Evolutionary conservation across 30 jellyfish, hydroid and myxozoan species (phyloP).

Genomic region (Hydractinia symbiolongicarpus): DNA sequence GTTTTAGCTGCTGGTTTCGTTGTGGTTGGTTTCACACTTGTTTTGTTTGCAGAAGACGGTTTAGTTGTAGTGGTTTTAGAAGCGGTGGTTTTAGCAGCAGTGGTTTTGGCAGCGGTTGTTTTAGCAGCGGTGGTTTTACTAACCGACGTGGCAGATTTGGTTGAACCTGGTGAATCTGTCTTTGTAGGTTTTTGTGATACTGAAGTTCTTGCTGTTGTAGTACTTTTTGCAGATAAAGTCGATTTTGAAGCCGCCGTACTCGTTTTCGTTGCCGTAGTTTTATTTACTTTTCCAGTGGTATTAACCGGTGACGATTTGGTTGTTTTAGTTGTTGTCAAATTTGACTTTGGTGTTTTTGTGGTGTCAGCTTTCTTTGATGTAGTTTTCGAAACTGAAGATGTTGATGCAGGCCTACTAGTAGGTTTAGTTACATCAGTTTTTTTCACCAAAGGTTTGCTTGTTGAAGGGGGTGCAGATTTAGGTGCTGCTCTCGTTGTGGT

Average conservation of each 20-base stretch:
- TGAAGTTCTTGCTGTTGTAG: background rate
- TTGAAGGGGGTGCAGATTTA: constrained; percentile 28
- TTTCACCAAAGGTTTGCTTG: constrained; percentile 10
- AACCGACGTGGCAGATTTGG: background rate
- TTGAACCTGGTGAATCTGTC: constrained; percentile 13
- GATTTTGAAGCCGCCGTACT: background rate
- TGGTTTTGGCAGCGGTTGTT: background rate
- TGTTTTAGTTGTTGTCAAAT: constrained; percentile 2
- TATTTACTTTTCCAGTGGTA: background rate
- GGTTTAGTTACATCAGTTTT: constrained; percentile 32
- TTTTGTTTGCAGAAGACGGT: constrained; percentile 5
- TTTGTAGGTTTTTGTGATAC: background rate
- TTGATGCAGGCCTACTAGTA: constrained; percentile 28
- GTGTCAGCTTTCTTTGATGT: constrained; percentile 18
- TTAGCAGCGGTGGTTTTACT: constrained; percentile 1
- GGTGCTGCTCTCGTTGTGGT: constrained; percentile 11
- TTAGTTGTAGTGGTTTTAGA: constrained; percentile 15
- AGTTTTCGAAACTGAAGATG: constrained; percentile 4
- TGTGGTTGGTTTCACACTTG: constrained; percentile 18
- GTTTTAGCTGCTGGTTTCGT: constrained; percentile 4
- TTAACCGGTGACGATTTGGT: background rate
- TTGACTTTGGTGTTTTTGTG: constrained; percentile 13
- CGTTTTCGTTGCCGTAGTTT: background rate
- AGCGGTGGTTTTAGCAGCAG: constrained; percentile 18
- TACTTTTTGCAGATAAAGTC: background rate